Evolutionary conservation across 2,113 vertebrate genomes (phyloP).

Genomic region (Ranitomeya imitator): DNA sequence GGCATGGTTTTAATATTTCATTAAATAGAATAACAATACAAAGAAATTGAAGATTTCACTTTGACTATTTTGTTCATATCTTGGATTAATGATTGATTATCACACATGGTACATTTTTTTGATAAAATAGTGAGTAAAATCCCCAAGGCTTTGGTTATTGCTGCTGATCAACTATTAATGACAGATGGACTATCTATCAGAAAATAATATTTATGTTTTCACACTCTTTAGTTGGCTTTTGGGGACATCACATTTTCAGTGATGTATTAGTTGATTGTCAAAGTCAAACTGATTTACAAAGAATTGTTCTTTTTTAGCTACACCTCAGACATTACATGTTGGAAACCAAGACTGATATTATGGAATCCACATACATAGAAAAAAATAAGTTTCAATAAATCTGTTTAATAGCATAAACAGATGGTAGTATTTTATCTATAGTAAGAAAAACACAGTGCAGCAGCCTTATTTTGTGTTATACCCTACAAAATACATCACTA

Average conservation of each 20-base stretch:
- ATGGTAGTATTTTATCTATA: not conserved
- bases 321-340: not conserved
- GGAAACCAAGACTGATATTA: not conserved
- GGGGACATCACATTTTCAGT: constrained; percentile 34
- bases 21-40: not conserved
- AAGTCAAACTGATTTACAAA: not conserved
- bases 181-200: constrained; percentile 18
- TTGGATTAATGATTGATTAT: not conserved
- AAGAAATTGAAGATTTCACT: not conserved
- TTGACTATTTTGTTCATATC: not conserved
- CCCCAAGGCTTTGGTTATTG: constrained; percentile 19
- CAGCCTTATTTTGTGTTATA: too few relatives aligned
- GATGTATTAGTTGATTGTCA: not conserved
- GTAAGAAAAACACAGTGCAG: too few relatives aligned
- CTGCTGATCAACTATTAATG: constrained; percentile 33
- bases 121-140: constrained; percentile 14
- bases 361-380: not conserved
- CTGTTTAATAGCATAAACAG: not conserved
- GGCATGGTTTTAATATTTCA: not conserved
- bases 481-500: too few relatives aligned
- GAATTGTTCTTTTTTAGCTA: not conserved
- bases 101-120: not conserved
- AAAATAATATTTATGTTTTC: constrained; percentile 25
- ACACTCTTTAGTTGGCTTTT: constrained; percentile 28
- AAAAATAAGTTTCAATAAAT: not conserved